Evolutionary conservation across 2,888 invertebrate genomes (phyloP), one percentile per base, ranked within the genome.

Genomic region (Dicroscelio sp.): DNA sequence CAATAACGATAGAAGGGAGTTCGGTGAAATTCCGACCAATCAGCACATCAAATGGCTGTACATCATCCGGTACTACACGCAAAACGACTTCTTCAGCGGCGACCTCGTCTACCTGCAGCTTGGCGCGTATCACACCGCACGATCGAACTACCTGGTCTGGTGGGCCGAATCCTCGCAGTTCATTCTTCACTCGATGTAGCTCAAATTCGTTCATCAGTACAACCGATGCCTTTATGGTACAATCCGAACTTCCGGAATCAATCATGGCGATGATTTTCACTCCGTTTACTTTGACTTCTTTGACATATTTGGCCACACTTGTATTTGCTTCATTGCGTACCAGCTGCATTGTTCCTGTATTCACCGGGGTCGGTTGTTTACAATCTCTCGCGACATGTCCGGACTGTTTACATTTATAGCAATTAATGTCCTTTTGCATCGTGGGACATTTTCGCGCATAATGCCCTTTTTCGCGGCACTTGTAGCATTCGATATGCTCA

Each of bases 211-310:
- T 6, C 30, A 1, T 35, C 30, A 91, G 67, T 25, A 88, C 86
- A 23, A 43, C 55, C 43, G 87, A 63, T 20, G 92, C 89, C 76
- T 89, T 92, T 6, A 90, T 71, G 12, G 92, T 92, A 52, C 92
- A 90, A 25, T 86, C 89, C 25, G 87, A n/a, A n/a, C n/a, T n/a
- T n/a, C n/a, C n/a, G n/a, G n/a, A n/a, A n/a, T n/a, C n/a, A n/a
- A n/a, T n/a, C 91, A 90, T 91, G 25, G 91, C 85, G 10, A 71
- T 43, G 4, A 92, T 27, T n/a, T 48, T 5, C 14, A 14, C 58
- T 5, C 52, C 76, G 31, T 88, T 78, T 23, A 90, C 65, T 14
- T 30, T 27, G 12, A 89, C 76, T 27, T 86, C 33, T 17, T 69
- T 89, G 0, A 87, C 58, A 0, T 52, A 43, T 30, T 60, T 78